Evolutionary conservation across 2,797 vertebrate species (phyloP), one percentile per base, ranked within the genome.

Genomic region (Lophius americanus): DNA sequence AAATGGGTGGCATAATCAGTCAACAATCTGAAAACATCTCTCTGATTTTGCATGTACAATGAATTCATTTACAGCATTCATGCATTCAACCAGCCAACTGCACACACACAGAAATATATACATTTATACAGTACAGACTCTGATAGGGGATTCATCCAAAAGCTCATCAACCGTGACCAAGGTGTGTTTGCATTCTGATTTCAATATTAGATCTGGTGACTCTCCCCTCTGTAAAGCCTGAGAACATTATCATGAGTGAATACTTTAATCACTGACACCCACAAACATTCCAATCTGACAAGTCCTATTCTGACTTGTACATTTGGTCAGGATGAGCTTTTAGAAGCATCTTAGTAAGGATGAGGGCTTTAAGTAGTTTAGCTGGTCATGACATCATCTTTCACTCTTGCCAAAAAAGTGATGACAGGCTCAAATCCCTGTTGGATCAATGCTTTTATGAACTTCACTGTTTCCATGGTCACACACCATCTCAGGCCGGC

Each of bases 391-490:
- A 91, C 90, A 90, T 91, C 88, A 86, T 83, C 81, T 79, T 84
- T 86, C 87, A 84, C 84, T 80, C 68, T 23, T 51, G 66, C 69
- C 48, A 53, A 59, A 77, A 78, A 81, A 83, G 61, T 78, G 80
- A 88, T 78, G 79, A 86, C 78, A 82, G 68, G 66, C 76, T 76
- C 39, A 76, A 83, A 76, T 83, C 76, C 72, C 78, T 14, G 68
- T 76, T 83, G 85, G 75, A 81, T 85, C 62, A 73, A 85, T 87
- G 87, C 69, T 88, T 86, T 85, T 75, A 82, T 78, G 72, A 84
- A 83, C 83, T 82, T 56, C 61, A 51, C 86, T 80, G 89, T 92
- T 92, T 78, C 90, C 88, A 92, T 92, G 90, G 91, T 58, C 83
- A 91, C 90, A 72, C 73, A 72, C 74, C 67, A 79, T 84, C 83